Evolutionary conservation across 53 echinoderm and acorn worm species (phyloP).

Genomic region (Holothuria scabra): DNA sequence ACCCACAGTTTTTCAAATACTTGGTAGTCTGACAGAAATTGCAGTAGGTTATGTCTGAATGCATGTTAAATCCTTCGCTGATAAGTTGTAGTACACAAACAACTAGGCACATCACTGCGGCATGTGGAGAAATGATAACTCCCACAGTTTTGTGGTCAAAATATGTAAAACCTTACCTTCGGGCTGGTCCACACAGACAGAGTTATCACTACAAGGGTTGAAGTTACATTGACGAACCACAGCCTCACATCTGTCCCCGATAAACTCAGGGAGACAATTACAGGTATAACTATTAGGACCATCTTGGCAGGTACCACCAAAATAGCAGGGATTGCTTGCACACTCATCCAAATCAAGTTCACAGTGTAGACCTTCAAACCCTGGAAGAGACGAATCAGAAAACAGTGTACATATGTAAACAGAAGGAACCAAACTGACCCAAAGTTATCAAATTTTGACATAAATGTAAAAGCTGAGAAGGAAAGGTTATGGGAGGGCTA

Average conservation of each 20-base stretch:
- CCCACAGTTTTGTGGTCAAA: background rate
- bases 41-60: too few relatives aligned
- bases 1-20: too few relatives aligned
- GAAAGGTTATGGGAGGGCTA: too few relatives aligned
- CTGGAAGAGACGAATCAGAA: slow-evolving; percentile 27
- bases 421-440: too few relatives aligned
- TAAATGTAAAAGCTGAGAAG: too few relatives aligned
- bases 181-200: slow-evolving; percentile 89
- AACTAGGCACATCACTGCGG: too few relatives aligned
- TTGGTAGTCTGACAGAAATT: too few relatives aligned
- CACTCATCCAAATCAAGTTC: slow-evolving; percentile 87
- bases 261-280: slow-evolving; percentile 75
- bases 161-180: slow-evolving; percentile 62
- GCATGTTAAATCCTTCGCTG: too few relatives aligned
- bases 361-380: slow-evolving; percentile 80
- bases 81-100: too few relatives aligned
- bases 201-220: slow-evolving; percentile 88
- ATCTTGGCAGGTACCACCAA: slow-evolving; percentile 89
- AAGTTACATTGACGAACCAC: slow-evolving; percentile 92
- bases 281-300: slow-evolving; percentile 79
- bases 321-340: slow-evolving; percentile 86
- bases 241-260: slow-evolving; percentile 89
- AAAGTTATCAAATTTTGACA: too few relatives aligned
- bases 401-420: too few relatives aligned
- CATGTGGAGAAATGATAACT: too few relatives aligned